Evolutionary conservation across 2,888 invertebrate genomes (phyloP).

Genomic region (Eupithecia pulchellata): DNA sequence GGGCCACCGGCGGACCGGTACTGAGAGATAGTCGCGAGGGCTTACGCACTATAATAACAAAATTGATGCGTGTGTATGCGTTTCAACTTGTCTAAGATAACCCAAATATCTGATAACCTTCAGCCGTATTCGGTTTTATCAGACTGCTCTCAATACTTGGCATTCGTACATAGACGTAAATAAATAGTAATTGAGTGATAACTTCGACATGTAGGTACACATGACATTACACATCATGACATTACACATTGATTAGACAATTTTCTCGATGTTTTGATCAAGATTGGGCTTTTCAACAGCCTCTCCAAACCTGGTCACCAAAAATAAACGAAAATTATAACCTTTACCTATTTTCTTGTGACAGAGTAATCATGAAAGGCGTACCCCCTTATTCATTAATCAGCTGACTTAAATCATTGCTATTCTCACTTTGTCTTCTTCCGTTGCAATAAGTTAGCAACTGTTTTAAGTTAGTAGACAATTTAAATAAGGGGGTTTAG

Average conservation of each 20-base stretch:
- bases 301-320: background rate
- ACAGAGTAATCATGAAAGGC: background rate
- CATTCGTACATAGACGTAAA: constrained; percentile 16
- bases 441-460: too few relatives aligned
- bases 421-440: too few relatives aligned
- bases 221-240: background rate
- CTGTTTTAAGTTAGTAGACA: too few relatives aligned
- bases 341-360: too few relatives aligned
- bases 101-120: background rate
- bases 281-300: background rate
- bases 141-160: constrained; percentile 15
- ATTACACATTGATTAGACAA: background rate
- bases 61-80: too few relatives aligned
- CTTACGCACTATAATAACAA: too few relatives aligned
- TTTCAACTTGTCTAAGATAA: constrained; percentile 15
- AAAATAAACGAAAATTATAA: background rate
- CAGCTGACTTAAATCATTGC: too few relatives aligned
- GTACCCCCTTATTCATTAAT: too few relatives aligned
- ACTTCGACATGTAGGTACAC: too few relatives aligned
- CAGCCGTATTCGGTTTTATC: constrained; percentile 17
- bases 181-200: constrained; percentile 11
- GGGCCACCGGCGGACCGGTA: too few relatives aligned
- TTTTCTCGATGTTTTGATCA: background rate
- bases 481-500: too few relatives aligned
- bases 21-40: too few relatives aligned